These are phyloP conservation scores for Plectropomus leopardus DNA, from an alignment of 2,113 vertebrate genomes.

Conservation along the genomic window DNA sequence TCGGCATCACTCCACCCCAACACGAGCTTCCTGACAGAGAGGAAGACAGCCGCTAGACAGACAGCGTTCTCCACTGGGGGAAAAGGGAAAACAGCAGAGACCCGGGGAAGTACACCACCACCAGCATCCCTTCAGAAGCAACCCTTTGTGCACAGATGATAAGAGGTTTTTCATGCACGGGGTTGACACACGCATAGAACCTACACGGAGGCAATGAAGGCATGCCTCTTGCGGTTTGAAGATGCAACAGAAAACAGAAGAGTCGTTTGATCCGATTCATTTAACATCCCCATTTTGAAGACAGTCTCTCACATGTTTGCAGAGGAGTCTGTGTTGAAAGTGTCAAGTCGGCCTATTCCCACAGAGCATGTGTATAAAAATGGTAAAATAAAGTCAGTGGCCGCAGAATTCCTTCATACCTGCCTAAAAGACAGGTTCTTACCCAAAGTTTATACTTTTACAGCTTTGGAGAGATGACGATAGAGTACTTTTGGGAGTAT, in stretches of 20 bases:
- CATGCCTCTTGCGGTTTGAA: conserved; percentile 40
- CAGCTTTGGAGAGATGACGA: conserved; percentile 5
- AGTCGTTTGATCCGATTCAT: conserved; percentile 51
- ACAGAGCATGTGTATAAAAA: neutral
- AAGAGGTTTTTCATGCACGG: conserved; percentile 42
- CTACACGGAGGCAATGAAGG: conserved; percentile 32
- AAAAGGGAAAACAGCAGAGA: conserved; percentile 39
- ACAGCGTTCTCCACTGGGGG: conserved; percentile 28
- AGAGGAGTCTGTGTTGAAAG: conserved; percentile 22
- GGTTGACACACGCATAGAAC: conserved; percentile 39
- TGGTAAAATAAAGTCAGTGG: neutral
- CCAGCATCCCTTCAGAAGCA: conserved; percentile 49
- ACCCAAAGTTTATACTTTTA: conserved; percentile 7
- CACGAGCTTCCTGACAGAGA: conserved; percentile 41
- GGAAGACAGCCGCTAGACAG: conserved; percentile 50
- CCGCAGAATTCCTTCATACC: conserved; percentile 38
- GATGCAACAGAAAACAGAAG: conserved; percentile 34
- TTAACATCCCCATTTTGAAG: conserved; percentile 42
- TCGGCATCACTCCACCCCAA: conserved; percentile 41
- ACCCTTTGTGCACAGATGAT: conserved; percentile 55
- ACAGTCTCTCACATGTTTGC: conserved; percentile 34
- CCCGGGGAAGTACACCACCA: conserved; percentile 29
- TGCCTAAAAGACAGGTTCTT: conserved; percentile 20
- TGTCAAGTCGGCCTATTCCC: conserved; percentile 26
- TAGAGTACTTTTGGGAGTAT: neutral